Evolutionary conservation across 1,140 invertebrate genomes (phyloP).

Genomic region (Hypothenemus hampei): DNA sequence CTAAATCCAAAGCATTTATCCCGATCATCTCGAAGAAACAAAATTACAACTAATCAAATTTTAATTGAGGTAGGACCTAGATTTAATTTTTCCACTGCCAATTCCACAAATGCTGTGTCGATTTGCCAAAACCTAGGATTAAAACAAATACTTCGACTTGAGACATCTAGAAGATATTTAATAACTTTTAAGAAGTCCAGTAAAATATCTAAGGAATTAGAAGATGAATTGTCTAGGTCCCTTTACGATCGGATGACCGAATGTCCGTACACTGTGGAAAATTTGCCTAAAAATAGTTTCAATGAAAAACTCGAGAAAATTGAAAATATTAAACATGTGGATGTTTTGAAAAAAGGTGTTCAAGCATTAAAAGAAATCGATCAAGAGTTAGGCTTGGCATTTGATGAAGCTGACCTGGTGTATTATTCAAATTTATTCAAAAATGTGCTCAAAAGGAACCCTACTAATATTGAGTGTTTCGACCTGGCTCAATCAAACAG

Average conservation of each 20-base stretch:
- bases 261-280: conserved; percentile 62
- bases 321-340: conserved; percentile 55
- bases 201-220: conserved; percentile 43
- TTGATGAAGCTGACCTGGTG: conserved; percentile 82
- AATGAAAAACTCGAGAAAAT: conserved; percentile 57
- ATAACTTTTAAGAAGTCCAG: conserved; percentile 51
- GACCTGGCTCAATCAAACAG: conserved; percentile 98
- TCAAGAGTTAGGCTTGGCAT: conserved; percentile 78
- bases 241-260: conserved; percentile 83
- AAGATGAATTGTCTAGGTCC: conserved; percentile 53
- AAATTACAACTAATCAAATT: conserved; percentile 47
- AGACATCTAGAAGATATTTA: conserved; percentile 75
- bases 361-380: conserved; percentile 80
- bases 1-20: conserved; percentile 54
- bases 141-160: conserved; percentile 67
- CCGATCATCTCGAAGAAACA: conserved; percentile 35
- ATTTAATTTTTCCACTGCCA: conserved; percentile 90
- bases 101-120: conserved; percentile 91
- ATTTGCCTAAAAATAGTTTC: conserved; percentile 68
- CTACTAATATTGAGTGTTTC: conserved; percentile 96
- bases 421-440: conserved; percentile 81
- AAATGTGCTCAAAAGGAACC: conserved; percentile 81
- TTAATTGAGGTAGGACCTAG: conserved; percentile 80
- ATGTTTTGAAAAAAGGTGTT: conserved; percentile 71
- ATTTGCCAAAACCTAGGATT: conserved; percentile 83